These are phyloP conservation scores for Xanthia togata DNA, from an alignment of 2,888 invertebrate species.

Conservation along the genomic window DNA sequence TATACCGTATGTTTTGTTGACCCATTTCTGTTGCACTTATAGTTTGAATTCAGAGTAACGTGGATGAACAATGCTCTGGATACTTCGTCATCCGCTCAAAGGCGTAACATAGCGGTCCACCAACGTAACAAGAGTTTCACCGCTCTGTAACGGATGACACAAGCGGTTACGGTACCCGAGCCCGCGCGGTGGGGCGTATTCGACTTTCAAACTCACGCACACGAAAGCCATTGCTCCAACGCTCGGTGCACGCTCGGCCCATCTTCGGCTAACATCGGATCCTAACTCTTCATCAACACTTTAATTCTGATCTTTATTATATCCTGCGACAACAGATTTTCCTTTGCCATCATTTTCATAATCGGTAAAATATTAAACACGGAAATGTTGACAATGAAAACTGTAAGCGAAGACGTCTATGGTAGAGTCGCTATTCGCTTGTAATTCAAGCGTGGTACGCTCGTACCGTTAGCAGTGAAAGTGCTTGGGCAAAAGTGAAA, in stretches of 20 bases:
- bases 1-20: constrained; percentile 30
- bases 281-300: constrained; percentile 49
- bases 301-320: constrained; percentile 68
- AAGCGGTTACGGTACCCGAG: constrained; percentile 86
- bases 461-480: constrained; percentile 88
- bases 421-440: constrained; percentile 74
- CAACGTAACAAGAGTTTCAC: constrained; percentile 86
- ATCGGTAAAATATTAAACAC: constrained; percentile 48
- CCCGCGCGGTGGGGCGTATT: constrained; percentile 68
- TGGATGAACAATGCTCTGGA: constrained; percentile 69
- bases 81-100: constrained; percentile 70
- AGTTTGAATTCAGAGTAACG: constrained; percentile 46
- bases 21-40: constrained; percentile 47
- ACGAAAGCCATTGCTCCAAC: constrained; percentile 73
- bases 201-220: constrained; percentile 86
- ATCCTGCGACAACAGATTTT: constrained; percentile 65
- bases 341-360: constrained; percentile 53
- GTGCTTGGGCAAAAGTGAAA: constrained; percentile 88
- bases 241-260: constrained; percentile 68
- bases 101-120: constrained; percentile 83
- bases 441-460: constrained; percentile 66
- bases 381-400: constrained; percentile 55
- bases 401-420: constrained; percentile 49
- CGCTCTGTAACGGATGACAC: constrained; percentile 88
- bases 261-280: constrained; percentile 75